phyloP scores from a whole-genome alignment of 2,797 vertebrate genomes.

The Cuniculus paca region DNA sequence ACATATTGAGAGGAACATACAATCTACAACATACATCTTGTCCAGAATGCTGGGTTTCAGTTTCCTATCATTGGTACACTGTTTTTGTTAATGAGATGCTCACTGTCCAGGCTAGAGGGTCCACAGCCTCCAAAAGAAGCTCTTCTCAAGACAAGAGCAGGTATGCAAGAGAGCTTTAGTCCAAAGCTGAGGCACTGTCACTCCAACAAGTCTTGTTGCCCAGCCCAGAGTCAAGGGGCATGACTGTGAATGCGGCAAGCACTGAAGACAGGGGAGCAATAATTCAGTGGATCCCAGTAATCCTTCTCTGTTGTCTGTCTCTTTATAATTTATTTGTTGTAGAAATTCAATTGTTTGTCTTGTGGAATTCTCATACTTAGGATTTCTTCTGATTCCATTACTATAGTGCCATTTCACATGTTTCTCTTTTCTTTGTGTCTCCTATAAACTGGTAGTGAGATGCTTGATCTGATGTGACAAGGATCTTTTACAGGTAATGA shows the following conservation, averaged over 20 bases:
- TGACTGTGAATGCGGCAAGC: background rate
- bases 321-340: background rate
- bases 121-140: background rate
- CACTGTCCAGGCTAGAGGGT: background rate
- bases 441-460: background rate
- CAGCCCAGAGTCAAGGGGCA: background rate
- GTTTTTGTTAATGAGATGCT: background rate
- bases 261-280: background rate
- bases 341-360: conserved; percentile 13
- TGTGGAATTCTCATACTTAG: background rate
- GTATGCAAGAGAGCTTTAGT: background rate
- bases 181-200: background rate
- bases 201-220: background rate
- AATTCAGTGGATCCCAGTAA: background rate
- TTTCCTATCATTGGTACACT: background rate
- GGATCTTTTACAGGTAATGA: background rate
- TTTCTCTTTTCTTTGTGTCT: conserved; percentile 30
- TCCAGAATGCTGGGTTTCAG: background rate
- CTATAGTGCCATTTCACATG: background rate
- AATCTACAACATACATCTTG: background rate
- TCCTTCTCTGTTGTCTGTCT: background rate
- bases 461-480: background rate
- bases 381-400: conserved; percentile 9
- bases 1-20: background rate
- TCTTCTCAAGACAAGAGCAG: background rate